Evolutionary conservation across 2,113 vertebrate genomes (phyloP).

Genomic region (Monarcha castaneiventris): DNA sequence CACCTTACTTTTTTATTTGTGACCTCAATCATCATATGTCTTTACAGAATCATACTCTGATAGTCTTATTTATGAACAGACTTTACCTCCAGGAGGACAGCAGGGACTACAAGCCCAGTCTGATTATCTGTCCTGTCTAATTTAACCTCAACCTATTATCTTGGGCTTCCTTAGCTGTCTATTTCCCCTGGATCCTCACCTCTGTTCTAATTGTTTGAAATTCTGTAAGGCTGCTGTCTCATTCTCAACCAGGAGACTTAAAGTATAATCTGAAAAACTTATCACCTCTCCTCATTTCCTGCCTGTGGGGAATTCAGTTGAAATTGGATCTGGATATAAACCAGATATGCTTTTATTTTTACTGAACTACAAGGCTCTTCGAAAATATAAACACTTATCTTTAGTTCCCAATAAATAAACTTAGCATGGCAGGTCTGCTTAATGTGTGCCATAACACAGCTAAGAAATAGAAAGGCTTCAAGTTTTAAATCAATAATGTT

Average conservation of each 20-base stretch:
- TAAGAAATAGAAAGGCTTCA: conserved; percentile 39
- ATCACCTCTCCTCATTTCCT: background rate
- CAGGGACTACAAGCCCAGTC: background rate
- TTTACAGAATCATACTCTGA: background rate
- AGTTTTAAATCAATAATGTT: conserved; percentile 59
- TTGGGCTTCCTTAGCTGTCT: background rate
- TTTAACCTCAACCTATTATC: background rate
- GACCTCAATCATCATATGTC: background rate
- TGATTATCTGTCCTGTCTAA: background rate
- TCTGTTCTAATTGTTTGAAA: background rate
- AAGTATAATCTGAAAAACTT: conserved; percentile 1
- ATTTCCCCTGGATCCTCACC: background rate
- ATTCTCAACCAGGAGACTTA: background rate
- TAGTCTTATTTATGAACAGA: background rate
- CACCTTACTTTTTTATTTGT: background rate
- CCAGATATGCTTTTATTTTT: conserved; percentile 5
- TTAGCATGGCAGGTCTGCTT: conserved; percentile 32
- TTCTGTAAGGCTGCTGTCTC: background rate
- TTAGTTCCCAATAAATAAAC: conserved; percentile 43
- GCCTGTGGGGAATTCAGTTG: background rate
- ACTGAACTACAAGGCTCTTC: background rate
- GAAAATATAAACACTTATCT: background rate
- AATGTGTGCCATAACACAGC: conserved; percentile 25
- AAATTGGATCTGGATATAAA: background rate
- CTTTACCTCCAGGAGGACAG: background rate